phyloP scores from a whole-genome alignment of 2,888 invertebrate species.

The Drosophila leonis region DNA sequence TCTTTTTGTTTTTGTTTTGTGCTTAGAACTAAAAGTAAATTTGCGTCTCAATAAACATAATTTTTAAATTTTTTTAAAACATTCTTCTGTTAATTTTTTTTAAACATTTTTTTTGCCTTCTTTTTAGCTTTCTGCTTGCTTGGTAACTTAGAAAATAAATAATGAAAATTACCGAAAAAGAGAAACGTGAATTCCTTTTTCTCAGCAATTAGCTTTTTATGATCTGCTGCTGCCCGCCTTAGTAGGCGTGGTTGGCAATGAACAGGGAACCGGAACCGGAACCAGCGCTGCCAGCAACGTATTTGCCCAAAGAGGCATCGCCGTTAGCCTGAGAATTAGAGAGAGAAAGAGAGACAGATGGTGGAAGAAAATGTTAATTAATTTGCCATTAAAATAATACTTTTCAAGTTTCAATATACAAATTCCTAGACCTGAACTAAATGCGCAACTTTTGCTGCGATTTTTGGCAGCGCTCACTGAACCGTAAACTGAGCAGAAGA shows the following conservation, averaged over 20 bases:
- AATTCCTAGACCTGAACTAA: conserved; percentile 4
- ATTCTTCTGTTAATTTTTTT: conserved; percentile 38
- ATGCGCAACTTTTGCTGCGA: conserved; percentile 27
- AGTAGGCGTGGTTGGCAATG: conserved; percentile 98
- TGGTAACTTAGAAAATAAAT: conserved; percentile 68
- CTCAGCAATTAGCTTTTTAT: conserved; percentile 53
- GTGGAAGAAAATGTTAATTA: conserved; percentile 37
- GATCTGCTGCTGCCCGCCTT: conserved; percentile 81
- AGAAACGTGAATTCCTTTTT: conserved; percentile 12
- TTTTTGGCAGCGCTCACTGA: conserved; percentile 44
- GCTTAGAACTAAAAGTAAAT: conserved; percentile 76
- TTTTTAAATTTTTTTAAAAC: conserved; percentile 37
- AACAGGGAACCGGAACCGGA: conserved; percentile 95
- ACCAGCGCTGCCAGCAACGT: conserved; percentile 94
- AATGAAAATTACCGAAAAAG: conserved; percentile 52
- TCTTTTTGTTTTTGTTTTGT: conserved; percentile 50
- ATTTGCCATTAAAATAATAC: conserved; percentile 10
- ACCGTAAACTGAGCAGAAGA: conserved; percentile 34
- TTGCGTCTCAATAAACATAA: conserved; percentile 77
- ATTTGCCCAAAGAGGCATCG: conserved; percentile 95
- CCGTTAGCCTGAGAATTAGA: conserved; percentile 92
- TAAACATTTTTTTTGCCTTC: conserved; percentile 46
- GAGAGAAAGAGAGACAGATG: conserved; percentile 52
- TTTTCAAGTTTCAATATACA: neutral
- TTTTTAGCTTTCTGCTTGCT: conserved; percentile 65